Base-by-base conservation (phyloP, 2,797 vertebrate species). In the Premnoplex brunnescens region DNA sequence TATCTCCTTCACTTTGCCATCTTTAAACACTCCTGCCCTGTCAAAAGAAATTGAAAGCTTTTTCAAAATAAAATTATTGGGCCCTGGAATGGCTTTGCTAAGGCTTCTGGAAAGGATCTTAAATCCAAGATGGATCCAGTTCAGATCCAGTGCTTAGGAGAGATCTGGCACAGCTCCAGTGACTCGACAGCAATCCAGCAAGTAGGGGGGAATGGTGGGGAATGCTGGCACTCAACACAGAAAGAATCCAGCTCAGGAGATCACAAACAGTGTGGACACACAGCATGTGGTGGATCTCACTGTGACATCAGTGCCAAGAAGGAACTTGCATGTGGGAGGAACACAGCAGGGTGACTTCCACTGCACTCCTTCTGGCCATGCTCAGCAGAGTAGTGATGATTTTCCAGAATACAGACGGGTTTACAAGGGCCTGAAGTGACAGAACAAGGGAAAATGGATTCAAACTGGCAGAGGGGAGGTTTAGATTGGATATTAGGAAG, bases 1-100 rank as follows among this genome's bases (percentile, higher is more conserved):
- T 98, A 97, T 98, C 97, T 97, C 97, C 94, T 97, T 97, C 97
- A 97, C 93, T 97, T 97, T 96, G 91, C 97, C 93, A 97, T 98
- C 97, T 97, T 98, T 98, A 97, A 97, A 97, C 96, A 98, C 95
- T 96, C 95, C 94, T 96, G 87, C 78, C 78, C 95, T 97, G 96
- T 97, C 97, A 97, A 96, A 93, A 94, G 94, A 97, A 98, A 97
- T 97, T 95, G 92, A 97, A 97, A 95, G 95, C 92, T 96, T 97
- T 97, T 97, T 85, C 68, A 97, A 97, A 96, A 96, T 85, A 58
- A 95, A 96, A 97, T 91, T 84, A 96, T 85, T 90, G 85, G 89
- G 63, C 82, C 78, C 86, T 83, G 82, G 69, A 76, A 94, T 92
- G 54, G 71, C 67, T 85, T 49, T 76, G 37, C 69, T 73, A 44